Percentiles rank a stretch among this genome's conserved stretches.
phyloP scores from a whole-genome alignment of 2,888 invertebrate species.

The Yponomeuta evonymella region DNA sequence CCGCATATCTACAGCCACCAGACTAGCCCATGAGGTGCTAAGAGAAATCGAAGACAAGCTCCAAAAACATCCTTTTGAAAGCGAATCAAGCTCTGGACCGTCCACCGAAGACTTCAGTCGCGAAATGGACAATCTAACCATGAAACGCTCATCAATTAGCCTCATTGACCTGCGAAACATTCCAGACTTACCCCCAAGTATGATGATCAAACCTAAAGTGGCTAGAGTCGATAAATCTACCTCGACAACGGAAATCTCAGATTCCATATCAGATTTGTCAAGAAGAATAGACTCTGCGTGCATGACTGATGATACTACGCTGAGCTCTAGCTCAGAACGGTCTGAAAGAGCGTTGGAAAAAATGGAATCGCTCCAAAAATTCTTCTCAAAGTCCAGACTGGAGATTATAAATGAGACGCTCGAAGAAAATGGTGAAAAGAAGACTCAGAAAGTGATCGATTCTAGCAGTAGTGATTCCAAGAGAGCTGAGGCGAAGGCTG shows the following conservation, averaged over 20 bases:
- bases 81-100: constrained; percentile 36
- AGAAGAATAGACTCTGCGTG: constrained; percentile 55
- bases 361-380: constrained; percentile 59
- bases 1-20: constrained; percentile 37
- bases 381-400: constrained; percentile 62
- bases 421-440: constrained; percentile 51
- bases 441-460: constrained; percentile 23
- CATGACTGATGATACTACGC: constrained; percentile 60
- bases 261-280: constrained; percentile 54
- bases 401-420: constrained; percentile 66
- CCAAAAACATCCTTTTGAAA: constrained; percentile 39
- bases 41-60: constrained; percentile 54
- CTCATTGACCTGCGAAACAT: constrained; percentile 62
- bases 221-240: constrained; percentile 60
- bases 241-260: constrained; percentile 61
- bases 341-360: constrained; percentile 60
- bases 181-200: constrained; percentile 62
- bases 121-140: constrained; percentile 42
- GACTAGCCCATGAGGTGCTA: constrained; percentile 51
- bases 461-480: constrained; percentile 19
- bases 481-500: constrained; percentile 32
- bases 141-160: constrained; percentile 57
- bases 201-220: constrained; percentile 61
- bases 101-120: constrained; percentile 35
- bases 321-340: constrained; percentile 44